Evolutionary conservation across 2,113 vertebrate species (phyloP).

Genomic region (Vidua chalybeata): DNA sequence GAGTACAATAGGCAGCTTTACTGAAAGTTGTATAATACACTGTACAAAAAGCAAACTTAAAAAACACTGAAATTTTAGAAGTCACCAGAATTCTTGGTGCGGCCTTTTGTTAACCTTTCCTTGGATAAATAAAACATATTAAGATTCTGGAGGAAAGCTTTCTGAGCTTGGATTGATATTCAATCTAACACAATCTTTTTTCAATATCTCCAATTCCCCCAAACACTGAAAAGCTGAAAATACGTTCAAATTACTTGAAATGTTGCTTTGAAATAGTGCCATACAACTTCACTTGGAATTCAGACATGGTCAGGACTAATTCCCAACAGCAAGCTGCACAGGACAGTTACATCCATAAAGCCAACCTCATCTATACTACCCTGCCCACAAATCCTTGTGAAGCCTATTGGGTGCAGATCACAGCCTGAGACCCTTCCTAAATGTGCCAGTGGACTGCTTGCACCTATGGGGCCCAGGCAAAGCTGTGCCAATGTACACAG

Average conservation of each 20-base stretch:
- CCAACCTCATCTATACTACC: background rate
- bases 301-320: background rate
- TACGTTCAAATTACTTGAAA: background rate
- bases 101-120: background rate
- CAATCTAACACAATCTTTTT: background rate
- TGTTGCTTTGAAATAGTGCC: background rate
- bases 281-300: background rate
- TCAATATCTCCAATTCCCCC: background rate
- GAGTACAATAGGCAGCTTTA: background rate
- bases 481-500: background rate
- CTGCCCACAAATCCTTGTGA: background rate
- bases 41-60: background rate
- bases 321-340: background rate
- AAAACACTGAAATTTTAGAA: background rate
- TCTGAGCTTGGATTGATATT: background rate
- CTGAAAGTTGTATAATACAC: background rate
- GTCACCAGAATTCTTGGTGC: background rate
- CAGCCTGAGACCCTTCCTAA: background rate
- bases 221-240: background rate
- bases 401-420: background rate
- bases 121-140: background rate
- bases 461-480: background rate
- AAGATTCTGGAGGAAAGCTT: background rate
- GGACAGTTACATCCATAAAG: background rate
- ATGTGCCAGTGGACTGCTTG: background rate